Evolutionary conservation across 1,140 invertebrate species (phyloP).

Genomic region (Euura saliciscinereae): DNA sequence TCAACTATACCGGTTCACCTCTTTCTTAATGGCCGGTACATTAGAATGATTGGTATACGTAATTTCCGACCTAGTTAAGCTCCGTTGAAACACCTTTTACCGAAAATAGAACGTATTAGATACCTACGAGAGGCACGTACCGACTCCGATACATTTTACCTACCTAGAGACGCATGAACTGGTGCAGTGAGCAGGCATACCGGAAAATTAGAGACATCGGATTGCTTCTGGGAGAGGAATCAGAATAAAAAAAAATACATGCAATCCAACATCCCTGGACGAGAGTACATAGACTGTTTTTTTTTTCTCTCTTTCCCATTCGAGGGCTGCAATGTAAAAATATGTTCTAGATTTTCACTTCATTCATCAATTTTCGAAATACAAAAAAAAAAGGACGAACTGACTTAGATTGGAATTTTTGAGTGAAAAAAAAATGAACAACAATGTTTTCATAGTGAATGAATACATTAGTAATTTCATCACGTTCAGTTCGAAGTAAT

Average conservation of each 20-base stretch:
- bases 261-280: too few relatives aligned
- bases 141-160: background rate
- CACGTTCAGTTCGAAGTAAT: too few relatives aligned
- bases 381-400: too few relatives aligned
- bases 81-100: constrained; percentile 5
- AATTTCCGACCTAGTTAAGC: constrained; percentile 18
- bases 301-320: too few relatives aligned
- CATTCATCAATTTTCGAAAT: too few relatives aligned
- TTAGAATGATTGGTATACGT: constrained; percentile 27
- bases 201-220: constrained; percentile 35
- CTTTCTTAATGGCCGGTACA: background rate
- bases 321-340: too few relatives aligned
- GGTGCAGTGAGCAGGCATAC: constrained; percentile 12
- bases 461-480: too few relatives aligned
- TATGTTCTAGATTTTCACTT: too few relatives aligned
- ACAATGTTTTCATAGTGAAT: too few relatives aligned
- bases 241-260: background rate
- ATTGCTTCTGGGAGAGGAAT: background rate
- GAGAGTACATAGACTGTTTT: too few relatives aligned
- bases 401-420: too few relatives aligned
- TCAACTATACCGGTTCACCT: background rate
- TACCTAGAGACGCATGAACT: background rate
- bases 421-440: too few relatives aligned
- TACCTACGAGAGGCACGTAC: background rate
- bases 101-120: constrained; percentile 5